A percentile compares a stretch with the other conserved stretches of the same genome.
Conservation (phyloP, 92 coral and sea anemone genomes). For the Diadumene lineata region DNA sequence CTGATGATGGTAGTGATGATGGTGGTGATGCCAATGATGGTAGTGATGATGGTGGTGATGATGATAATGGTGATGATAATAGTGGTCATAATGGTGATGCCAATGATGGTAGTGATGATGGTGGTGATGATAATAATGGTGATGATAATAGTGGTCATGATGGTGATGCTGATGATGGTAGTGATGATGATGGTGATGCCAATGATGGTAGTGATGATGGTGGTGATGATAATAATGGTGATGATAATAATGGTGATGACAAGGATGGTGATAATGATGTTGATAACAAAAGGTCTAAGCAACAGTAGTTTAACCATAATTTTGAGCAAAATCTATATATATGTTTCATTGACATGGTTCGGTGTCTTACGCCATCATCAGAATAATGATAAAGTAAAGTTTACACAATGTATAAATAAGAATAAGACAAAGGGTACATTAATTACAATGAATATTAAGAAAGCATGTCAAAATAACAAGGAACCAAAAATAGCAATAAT, state of each 20-base stretch:
- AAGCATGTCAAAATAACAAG: too few species aligned
- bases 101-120: not conserved
- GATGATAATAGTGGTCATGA: not conserved
- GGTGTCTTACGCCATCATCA: too few species aligned
- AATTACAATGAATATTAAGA: too few species aligned
- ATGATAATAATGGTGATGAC: not conserved
- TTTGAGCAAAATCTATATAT: too few species aligned
- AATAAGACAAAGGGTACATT: too few species aligned
- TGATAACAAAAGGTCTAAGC: constrained; percentile 9
- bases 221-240: not conserved
- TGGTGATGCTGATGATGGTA: not conserved
- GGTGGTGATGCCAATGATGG: not conserved
- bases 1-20: not conserved
- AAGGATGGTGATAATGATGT: not conserved
- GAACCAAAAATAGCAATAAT: too few species aligned
- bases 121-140: not conserved
- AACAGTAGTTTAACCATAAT: too few species aligned
- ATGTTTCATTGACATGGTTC: too few species aligned
- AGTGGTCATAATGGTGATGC: not conserved
- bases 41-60: not conserved
- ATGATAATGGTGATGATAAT: not conserved
- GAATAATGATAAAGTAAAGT: too few species aligned
- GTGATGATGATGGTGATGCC: not conserved
- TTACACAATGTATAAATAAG: too few species aligned
- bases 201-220: not conserved